Evolutionary conservation across 2,888 invertebrate species (phyloP), one percentile per base, ranked within the genome.

Genomic region (Diploptera punctata): DNA sequence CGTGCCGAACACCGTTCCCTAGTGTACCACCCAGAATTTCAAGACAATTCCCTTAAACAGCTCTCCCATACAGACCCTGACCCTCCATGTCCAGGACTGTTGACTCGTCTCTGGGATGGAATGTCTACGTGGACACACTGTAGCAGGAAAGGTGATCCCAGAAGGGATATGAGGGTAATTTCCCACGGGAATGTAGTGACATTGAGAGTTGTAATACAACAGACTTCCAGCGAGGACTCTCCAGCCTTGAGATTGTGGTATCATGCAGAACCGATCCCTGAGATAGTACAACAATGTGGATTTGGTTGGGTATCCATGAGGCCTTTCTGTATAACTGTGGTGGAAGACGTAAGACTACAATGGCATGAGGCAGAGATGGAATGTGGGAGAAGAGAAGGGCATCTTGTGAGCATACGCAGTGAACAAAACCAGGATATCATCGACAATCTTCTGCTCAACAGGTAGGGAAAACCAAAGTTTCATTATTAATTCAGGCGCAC

Each of bases 321-420:
- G 62, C 89, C 89, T 77, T 90, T 90, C 80, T 92, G 92, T 79
- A 85, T 92, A 77, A 82, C 88, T 70, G 87, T 88, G 5, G 83
- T 89, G 73, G 87, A 90, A 76, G 85, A 86, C 52, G 81, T 84
- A 3, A 85, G 85, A 76, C 81, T 87, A 76, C 81, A 89, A 0
- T 93, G 92, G 92, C 82, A 85, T 16, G 88, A 89, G 73, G 91
- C 91, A 0, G 92, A 92, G 79, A 84, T 86, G 24, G 88, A 90
- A 78, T 92, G 92, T 78, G 84, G 82, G 3, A 82, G 86, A 72
- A 80, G 86, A 19, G 90, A 90, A 0, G 92, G 91, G 0, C 92
- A 92, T 80, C 84, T 93, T 19, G 89, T 87, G 3, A 91, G 91
- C 77, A 85, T 93, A 62, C 82, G 88, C 44, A 89, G 86, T 75